Conservation (phyloP, 2,113 vertebrate genomes). For the Pongo abelii region DNA sequence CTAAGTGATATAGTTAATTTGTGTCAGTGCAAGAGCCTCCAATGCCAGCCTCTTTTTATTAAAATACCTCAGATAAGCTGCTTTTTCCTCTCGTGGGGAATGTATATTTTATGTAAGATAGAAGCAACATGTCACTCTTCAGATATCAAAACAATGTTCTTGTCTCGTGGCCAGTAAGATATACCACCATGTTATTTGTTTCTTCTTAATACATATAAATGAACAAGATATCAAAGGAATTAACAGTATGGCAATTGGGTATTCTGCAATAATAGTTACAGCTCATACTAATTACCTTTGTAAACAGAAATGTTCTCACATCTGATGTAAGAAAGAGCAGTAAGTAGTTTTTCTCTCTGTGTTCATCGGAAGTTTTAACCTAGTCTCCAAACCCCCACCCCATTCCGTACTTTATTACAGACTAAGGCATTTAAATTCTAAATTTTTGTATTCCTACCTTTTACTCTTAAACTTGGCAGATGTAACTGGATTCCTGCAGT, state of each 20-base stretch:
- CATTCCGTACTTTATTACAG: not conserved
- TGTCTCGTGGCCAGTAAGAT: not conserved
- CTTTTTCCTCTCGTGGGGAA: not conserved
- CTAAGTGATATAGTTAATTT: not conserved
- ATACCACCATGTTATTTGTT: not conserved
- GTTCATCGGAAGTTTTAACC: not conserved
- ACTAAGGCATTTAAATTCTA: conserved; percentile 12
- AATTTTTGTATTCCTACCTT: not conserved
- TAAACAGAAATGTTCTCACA: conserved; percentile 2
- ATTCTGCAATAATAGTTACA: not conserved
- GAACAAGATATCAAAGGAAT: not conserved
- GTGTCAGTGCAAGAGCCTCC: not conserved
- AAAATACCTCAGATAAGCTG: not conserved
- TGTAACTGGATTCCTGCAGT: not conserved
- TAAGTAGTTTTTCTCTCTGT: not conserved
- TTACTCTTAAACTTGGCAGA: not conserved
- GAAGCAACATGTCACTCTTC: not conserved
- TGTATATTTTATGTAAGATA: conserved; percentile 37
- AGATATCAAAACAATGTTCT: not conserved
- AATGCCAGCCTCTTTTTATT: not conserved
- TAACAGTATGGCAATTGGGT: not conserved
- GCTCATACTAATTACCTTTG: not conserved
- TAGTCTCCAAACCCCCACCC: not conserved
- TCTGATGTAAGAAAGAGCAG: not conserved
- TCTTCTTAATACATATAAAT: not conserved